Evolutionary conservation across 1,140 invertebrate genomes (phyloP), one percentile per base, ranked within the genome.

Genomic region (Drosophila nikananu): DNA sequence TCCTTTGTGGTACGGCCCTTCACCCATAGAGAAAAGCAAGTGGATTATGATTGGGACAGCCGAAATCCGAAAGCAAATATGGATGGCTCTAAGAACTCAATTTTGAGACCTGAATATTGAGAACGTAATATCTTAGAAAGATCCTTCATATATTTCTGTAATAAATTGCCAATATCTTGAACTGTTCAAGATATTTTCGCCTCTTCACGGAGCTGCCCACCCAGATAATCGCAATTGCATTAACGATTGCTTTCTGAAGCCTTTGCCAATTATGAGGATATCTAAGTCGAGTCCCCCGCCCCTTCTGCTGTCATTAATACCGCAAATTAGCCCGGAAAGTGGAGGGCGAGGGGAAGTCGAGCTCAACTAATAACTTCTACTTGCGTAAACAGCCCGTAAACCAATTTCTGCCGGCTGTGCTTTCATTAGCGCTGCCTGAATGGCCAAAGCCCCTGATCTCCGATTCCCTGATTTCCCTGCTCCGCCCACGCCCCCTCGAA

Each of bases 341-440:
- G 59, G 42, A 23, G 32, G 32, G 17, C 2, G n/a, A 25, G 30
- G 58, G 32, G 21, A 58, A 62, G 60, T 30, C 57, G 52, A 51
- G 63, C 52, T 60, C 61, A 77, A 73, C 77, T 87, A 87, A 87
- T 87, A 87, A 87, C 77, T 89, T 87, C 81, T 87, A 78, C 58
- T 89, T 87, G 84, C 73, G 58, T 89, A 81, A 86, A 83, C 80
- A 86, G 71, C 62, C 80, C 65, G 51, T 61, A 78, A 78, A 68
- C 59, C 75, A 80, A 78, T 84, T 78, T 62, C 75, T 71, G 51
- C 49, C 44, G 72, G 58, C 72, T 62, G 68, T 80, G 83, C 80
- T 83, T 86, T 89, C 82, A 87, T 87, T 87, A 87, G 84, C 86
- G 63, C 77, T 77, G 83, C 81, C 73, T 74, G 54, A 83, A 75